These are phyloP conservation scores for Passer montanus DNA, from an alignment of 2,113 vertebrate genomes.

Conservation along the genomic window DNA sequence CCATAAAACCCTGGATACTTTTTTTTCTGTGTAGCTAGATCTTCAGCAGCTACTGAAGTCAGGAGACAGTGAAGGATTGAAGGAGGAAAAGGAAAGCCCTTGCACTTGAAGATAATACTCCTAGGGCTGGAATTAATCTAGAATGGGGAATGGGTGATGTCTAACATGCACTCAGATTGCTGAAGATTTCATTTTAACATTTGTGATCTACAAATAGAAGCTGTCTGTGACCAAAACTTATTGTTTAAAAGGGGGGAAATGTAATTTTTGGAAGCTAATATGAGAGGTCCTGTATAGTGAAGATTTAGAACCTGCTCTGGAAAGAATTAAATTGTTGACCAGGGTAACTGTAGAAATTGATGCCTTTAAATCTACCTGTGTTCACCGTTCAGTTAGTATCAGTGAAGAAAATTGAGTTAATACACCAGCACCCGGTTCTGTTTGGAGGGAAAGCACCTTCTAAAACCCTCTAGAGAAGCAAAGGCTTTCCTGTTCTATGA, in stretches of 20 bases:
- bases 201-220: not conserved
- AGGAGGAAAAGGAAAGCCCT: not conserved
- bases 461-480: not conserved
- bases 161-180: not conserved
- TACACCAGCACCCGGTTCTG: accelerated
- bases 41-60: not conserved
- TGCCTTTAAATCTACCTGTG: not conserved
- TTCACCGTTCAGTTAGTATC: not conserved
- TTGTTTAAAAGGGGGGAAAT: not conserved
- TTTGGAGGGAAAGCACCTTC: not conserved
- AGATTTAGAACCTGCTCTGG: not conserved
- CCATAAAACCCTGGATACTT: not conserved
- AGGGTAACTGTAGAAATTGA: not conserved
- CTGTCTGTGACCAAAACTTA: not conserved
- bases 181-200: not conserved
- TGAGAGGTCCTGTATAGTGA: not conserved
- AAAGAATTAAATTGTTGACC: not conserved
- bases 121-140: not conserved
- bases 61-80: not conserved
- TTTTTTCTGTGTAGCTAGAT: not conserved
- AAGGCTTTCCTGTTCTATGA: not conserved
- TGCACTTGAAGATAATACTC: not conserved
- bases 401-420: not conserved
- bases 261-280: not conserved
- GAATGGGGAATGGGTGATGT: not conserved